These are phyloP conservation scores for Erpobdella octoculata DNA, from an alignment of 2,888 invertebrate genomes.

Conservation along the genomic window DNA sequence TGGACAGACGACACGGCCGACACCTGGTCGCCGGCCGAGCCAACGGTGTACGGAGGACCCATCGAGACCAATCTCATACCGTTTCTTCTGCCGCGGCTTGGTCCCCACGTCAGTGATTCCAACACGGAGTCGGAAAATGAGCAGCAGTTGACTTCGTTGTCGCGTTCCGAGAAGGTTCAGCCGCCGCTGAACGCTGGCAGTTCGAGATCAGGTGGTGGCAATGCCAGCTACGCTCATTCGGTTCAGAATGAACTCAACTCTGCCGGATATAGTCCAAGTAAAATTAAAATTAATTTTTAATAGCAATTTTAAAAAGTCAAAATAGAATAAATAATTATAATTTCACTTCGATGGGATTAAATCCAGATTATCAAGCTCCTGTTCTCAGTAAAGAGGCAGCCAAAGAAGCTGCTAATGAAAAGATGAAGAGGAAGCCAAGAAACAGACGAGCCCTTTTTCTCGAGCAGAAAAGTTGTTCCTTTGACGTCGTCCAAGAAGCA, in stretches of 20 bases:
- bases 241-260: too few relatives aligned
- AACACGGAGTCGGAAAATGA: constrained; percentile 3
- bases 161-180: too few relatives aligned
- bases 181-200: too few relatives aligned
- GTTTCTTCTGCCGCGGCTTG: constrained; percentile 4
- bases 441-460: constrained; percentile 10
- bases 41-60: constrained; percentile 2
- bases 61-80: constrained; percentile 12
- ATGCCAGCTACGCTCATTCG: too few relatives aligned
- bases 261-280: too few relatives aligned
- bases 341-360: too few relatives aligned
- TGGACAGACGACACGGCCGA: not conserved
- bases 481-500: constrained; percentile 24
- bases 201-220: too few relatives aligned
- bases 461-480: constrained; percentile 28
- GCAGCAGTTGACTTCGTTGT: too few relatives aligned
- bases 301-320: too few relatives aligned
- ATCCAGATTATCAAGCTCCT: not conserved
- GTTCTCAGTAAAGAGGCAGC: too few relatives aligned
- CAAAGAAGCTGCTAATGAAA: not conserved
- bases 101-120: constrained; percentile 4
- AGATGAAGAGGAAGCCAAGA: not conserved
- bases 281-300: too few relatives aligned
- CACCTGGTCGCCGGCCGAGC: not conserved
- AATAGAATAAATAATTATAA: too few relatives aligned